These are phyloP conservation scores for Capreolus pygargus DNA, from an alignment of 2,113 vertebrate genomes.

Conservation along the genomic window DNA sequence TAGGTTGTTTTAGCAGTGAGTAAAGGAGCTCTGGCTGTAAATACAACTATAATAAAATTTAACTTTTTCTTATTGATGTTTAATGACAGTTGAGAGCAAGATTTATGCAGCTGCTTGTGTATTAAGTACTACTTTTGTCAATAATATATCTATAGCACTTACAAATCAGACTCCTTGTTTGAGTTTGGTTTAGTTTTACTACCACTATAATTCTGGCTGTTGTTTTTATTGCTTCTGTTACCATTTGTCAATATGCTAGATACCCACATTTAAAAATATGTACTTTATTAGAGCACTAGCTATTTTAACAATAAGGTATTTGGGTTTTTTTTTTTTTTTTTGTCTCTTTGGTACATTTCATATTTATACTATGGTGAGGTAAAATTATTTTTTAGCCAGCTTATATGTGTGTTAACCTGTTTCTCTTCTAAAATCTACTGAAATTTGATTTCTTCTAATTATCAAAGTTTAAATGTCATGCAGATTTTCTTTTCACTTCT, in stretches of 20 bases:
- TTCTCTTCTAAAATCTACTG: not conserved
- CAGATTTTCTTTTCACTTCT: not conserved
- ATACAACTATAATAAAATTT: constrained; percentile 43
- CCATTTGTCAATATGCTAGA: not conserved
- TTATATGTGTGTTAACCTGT: not conserved
- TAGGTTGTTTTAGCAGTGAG: not conserved
- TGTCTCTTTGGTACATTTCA: not conserved
- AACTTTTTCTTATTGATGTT: constrained; percentile 9
- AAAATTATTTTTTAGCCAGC: not conserved
- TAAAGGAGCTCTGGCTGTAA: not conserved
- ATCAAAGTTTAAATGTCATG: not conserved
- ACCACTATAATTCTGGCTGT: not conserved
- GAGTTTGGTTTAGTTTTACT: constrained; percentile 34
- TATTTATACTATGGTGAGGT: not conserved
- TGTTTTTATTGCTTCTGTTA: not conserved
- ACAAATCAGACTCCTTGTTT: not conserved
- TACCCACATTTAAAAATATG: not conserved
- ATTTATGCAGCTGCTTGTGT: not conserved
- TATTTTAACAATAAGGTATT: not conserved
- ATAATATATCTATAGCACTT: not conserved
- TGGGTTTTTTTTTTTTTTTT: not conserved
- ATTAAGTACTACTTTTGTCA: not conserved
- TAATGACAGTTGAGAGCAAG: not conserved
- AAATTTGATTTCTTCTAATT: not conserved
- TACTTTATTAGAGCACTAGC: not conserved